A percentile compares a stretch with the other conserved stretches of the same genome.
These are phyloP conservation scores for Meandrina meandrites DNA, from an alignment of 92 coral and sea anemone genomes.

Conservation along the genomic window DNA sequence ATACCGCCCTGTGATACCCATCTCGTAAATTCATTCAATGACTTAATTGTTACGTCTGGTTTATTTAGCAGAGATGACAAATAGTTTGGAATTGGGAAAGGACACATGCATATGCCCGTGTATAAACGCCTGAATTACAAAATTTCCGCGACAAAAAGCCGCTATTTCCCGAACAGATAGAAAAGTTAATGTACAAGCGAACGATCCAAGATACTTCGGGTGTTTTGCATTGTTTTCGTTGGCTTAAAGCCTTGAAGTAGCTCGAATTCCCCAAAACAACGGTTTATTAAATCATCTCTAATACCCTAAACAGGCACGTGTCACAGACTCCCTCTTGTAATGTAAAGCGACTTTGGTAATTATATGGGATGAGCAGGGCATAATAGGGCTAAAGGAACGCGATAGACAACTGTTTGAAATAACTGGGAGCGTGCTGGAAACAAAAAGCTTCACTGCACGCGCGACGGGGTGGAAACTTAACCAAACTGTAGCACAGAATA, in stretches of 20 bases:
- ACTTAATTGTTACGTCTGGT: slow-evolving; percentile 26
- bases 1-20: not conserved
- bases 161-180: slow-evolving; percentile 35
- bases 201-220: not conserved
- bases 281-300: not conserved
- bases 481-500: not conserved
- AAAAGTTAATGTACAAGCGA: not conserved
- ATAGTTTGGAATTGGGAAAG: slow-evolving; percentile 3
- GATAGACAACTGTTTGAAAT: not conserved
- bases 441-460: not conserved
- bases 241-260: not conserved
- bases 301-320: slow-evolving; percentile 1
- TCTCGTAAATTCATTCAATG: slow-evolving; percentile 1
- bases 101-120: not conserved
- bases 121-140: slow-evolving; percentile 10
- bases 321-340: slow-evolving; percentile 23
- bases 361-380: not conserved
- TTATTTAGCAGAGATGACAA: slow-evolving; percentile 39
- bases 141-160: slow-evolving; percentile 7
- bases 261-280: not conserved
- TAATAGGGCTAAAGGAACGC: not conserved
- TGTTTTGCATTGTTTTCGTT: slow-evolving; percentile 18
- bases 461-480: not conserved
- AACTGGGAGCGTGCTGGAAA: not conserved
- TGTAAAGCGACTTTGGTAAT: not conserved